Evolutionary conservation across 2,113 vertebrate species (phyloP), one percentile per base, ranked within the genome.

Genomic region (Oncorhynchus kisutch): DNA sequence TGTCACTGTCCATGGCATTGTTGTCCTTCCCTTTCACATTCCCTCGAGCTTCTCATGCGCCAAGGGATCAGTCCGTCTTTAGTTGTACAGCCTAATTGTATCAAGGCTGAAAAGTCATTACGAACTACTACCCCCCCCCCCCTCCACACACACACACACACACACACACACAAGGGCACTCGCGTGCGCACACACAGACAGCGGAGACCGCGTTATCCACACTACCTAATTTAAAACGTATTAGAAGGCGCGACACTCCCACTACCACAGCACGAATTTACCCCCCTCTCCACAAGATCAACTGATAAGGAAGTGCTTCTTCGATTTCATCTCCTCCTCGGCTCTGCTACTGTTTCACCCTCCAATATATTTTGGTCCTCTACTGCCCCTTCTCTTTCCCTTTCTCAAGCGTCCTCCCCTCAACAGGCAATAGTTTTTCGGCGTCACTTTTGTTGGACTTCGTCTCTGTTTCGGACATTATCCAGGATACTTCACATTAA

Each of bases 1-100:
- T 34, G 27, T 60, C 9, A 39, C 51, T 34, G 71, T 72, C 71
- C 16, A 72, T 72, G 24, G 27, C 71, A 72, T 72, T 72, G 71
- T 39, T 72, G 71, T 14, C 9, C 14, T 24, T 70, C 45, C n/a
- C 45, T 48, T 25, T 62, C 1, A 20, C 70, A 71, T 57, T 71
- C 49, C 70, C 48, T 8, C 22, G 24, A 24, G 14, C 20, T 24
- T 13, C 69, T 12, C 70, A 27, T 54, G 48, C 51, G 49, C 22
- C 7, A 29, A 22, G 4, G 22, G 25, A 54, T 71, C 13, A 18
- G 49, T 22, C 59, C 59, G n/a, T 62, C 5, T 24, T 24, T 8
- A 62, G 59, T 22, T 62, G n/a, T 62, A 62, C n/a, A 2, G 59
- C n/a, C 9, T 45, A 45, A 45, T 34, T 6, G 31, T 18, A 24